Evolutionary conservation across 2,888 invertebrate genomes (phyloP).

Genomic region (Odiellus spinosus): DNA sequence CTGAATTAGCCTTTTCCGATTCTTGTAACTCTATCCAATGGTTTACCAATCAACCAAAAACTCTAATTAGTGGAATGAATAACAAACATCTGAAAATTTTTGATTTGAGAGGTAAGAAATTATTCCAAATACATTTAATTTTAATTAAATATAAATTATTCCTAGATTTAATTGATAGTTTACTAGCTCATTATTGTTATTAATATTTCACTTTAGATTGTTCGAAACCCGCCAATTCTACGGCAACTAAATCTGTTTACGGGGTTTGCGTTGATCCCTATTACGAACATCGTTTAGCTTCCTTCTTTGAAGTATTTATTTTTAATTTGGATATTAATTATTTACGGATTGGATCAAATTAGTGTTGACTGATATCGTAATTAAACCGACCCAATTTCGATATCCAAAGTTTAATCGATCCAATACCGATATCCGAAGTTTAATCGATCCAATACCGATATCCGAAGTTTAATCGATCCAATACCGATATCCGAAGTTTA

Average conservation of each 20-base stretch:
- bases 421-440: too few relatives aligned
- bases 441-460: too few relatives aligned
- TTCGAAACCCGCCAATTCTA: conserved; percentile 47
- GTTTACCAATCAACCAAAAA: conserved; percentile 55
- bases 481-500: too few relatives aligned
- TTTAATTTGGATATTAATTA: too few relatives aligned
- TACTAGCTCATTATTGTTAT: neutral
- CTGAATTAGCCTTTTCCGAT: conserved; percentile 51
- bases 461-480: too few relatives aligned
- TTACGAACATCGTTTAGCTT: conserved; percentile 61
- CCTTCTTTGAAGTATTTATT: conserved; percentile 46
- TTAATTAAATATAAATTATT: neutral
- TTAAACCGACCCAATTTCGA: too few relatives aligned
- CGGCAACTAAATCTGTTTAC: conserved; percentile 63
- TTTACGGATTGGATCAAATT: too few relatives aligned
- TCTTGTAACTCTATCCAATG: conserved; percentile 68
- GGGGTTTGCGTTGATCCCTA: conserved; percentile 64
- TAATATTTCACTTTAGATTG: conserved; percentile 41
- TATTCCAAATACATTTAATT: neutral
- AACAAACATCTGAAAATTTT: conserved; percentile 71
- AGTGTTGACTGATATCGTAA: too few relatives aligned
- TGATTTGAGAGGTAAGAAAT: conserved; percentile 60
- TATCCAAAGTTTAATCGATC: too few relatives aligned
- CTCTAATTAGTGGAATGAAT: conserved; percentile 76
- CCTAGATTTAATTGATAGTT: neutral